phyloP scores from a whole-genome alignment of 2,888 invertebrate species.

The Polydrusus cervinus region DNA sequence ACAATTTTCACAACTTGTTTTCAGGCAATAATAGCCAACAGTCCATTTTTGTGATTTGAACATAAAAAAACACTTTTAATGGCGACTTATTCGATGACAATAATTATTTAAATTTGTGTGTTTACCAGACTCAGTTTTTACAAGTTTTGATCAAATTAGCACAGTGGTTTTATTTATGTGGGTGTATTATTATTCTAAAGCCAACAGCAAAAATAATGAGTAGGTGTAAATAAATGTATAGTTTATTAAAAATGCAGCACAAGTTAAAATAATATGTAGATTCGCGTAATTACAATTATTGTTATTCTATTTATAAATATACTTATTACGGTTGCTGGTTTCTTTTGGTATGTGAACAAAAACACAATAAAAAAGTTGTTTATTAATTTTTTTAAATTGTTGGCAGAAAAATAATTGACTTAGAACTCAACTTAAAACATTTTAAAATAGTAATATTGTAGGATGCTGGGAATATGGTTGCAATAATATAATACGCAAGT shows the following conservation, averaged over 20 bases:
- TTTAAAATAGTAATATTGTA: no score
- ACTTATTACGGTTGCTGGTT: constrained; percentile 24
- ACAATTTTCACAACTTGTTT: neutral
- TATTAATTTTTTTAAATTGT: neutral
- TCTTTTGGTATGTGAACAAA: neutral
- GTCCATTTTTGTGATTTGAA: neutral
- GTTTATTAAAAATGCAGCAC: constrained; percentile 16
- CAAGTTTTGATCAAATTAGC: neutral
- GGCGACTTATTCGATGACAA: neutral
- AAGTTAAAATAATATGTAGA: constrained; percentile 20
- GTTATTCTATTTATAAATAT: constrained; percentile 33
- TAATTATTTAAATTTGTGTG: constrained; percentile 10
- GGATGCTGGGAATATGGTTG: no score
- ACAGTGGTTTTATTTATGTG: constrained; percentile 7
- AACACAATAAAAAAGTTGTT: constrained; percentile 1
- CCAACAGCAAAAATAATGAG: constrained; percentile 13
- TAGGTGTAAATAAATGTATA: constrained; percentile 4
- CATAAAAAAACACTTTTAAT: neutral
- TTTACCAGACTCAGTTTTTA: constrained; percentile 15
- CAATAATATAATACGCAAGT: no score
- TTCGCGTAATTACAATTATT: constrained; percentile 29
- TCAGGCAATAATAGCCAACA: neutral
- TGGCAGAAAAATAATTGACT: no score
- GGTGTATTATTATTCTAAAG: constrained; percentile 12
- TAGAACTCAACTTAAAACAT: no score